A percentile compares a stretch with the other conserved stretches of the same genome.
These are phyloP conservation scores for Ptiloglossa arizonensis DNA, from an alignment of 1,140 invertebrate genomes.

Conservation along the genomic window DNA sequence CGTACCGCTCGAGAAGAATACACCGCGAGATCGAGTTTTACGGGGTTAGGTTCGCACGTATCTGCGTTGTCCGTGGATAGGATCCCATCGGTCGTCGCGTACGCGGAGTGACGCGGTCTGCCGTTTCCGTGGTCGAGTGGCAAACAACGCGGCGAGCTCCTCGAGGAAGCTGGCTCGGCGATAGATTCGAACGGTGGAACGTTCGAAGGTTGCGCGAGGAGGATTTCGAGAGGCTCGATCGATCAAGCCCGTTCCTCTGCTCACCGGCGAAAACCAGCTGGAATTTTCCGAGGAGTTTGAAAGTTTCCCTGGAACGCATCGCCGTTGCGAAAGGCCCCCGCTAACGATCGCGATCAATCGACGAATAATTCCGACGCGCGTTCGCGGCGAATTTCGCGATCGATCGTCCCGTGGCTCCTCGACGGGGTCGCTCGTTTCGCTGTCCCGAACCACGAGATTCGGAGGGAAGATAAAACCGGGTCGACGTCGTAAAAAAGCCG, in stretches of 20 bases:
- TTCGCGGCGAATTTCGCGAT: constrained; percentile 37
- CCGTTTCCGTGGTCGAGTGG: constrained; percentile 60
- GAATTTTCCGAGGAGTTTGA: constrained; percentile 40
- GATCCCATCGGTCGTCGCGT: constrained; percentile 51
- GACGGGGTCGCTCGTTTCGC: constrained; percentile 17
- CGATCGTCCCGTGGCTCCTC: constrained; percentile 21
- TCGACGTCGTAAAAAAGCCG: constrained; percentile 26
- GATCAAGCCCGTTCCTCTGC: constrained; percentile 33
- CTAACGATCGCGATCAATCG: constrained; percentile 49
- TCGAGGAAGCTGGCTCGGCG: not conserved
- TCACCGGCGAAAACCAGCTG: constrained; percentile 20
- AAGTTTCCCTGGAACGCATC: constrained; percentile 30
- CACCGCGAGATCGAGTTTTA: not conserved
- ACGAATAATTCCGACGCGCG: constrained; percentile 46
- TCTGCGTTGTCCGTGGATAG: constrained; percentile 4
- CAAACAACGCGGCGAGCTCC: no score
- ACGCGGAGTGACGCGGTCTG: constrained; percentile 4
- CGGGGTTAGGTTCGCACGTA: no score
- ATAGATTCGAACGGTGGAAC: constrained; percentile 42
- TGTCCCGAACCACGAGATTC: not conserved
- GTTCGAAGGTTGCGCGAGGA: constrained; percentile 39
- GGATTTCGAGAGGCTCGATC: constrained; percentile 23
- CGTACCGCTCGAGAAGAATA: constrained; percentile 16
- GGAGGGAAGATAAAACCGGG: constrained; percentile 4
- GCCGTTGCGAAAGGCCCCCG: constrained; percentile 22